These are phyloP conservation scores for Pseudopleuronectes americanus DNA, from an alignment of 2,797 vertebrate genomes.

Conservation along the genomic window DNA sequence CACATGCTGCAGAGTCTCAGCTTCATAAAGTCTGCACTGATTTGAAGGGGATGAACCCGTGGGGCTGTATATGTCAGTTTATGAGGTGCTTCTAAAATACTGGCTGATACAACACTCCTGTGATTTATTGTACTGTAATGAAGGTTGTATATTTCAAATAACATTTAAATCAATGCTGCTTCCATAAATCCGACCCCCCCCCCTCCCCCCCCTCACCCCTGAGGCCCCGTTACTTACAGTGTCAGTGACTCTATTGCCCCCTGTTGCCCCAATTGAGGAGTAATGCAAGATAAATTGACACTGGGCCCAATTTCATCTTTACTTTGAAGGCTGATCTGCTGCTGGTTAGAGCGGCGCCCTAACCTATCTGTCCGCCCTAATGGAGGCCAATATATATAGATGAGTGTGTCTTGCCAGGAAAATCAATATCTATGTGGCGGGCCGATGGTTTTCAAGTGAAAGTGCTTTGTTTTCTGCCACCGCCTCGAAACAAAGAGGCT, in stretches of 20 bases:
- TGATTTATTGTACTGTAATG: neutral
- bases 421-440: slow-evolving; percentile 86
- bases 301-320: slow-evolving; percentile 77
- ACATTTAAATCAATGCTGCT: slow-evolving; percentile 3
- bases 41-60: too few relatives aligned
- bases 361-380: slow-evolving; percentile 76
- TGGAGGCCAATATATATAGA: slow-evolving; percentile 84
- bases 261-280: slow-evolving; percentile 70
- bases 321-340: slow-evolving; percentile 66
- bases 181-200: neutral
- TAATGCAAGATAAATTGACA: slow-evolving; percentile 82
- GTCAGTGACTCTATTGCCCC: slow-evolving; percentile 71
- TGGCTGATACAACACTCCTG: neutral
- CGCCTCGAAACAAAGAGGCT: slow-evolving; percentile 69
- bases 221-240: slow-evolving; percentile 48
- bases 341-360: slow-evolving; percentile 73
- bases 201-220: neutral
- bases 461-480: slow-evolving; percentile 76
- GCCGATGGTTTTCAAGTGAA: slow-evolving; percentile 77
- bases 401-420: slow-evolving; percentile 80
- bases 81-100: neutral
- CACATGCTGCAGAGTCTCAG: too few relatives aligned
- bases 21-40: too few relatives aligned
- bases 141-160: slow-evolving; percentile 6
- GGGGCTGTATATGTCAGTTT: too few relatives aligned